Evolutionary conservation across 2,113 vertebrate species (phyloP).

Genomic region (Dasypus novemcinctus): DNA sequence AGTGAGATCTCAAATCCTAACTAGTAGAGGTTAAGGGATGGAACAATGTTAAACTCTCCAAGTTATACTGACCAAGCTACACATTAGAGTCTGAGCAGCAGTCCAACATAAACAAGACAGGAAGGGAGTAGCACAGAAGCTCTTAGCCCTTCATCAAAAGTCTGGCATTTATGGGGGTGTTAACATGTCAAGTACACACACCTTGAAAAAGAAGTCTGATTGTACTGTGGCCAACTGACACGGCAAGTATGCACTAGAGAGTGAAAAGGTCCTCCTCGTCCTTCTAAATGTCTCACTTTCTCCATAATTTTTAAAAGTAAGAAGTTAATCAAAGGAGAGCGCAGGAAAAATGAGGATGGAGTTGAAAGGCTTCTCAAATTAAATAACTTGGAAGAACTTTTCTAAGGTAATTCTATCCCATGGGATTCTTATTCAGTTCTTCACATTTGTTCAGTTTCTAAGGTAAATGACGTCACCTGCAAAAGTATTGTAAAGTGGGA

Average conservation of each 20-base stretch:
- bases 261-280: background rate
- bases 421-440: background rate
- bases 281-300: background rate
- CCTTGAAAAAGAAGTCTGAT: background rate
- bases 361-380: background rate
- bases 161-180: conserved; percentile 9
- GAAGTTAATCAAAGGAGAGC: background rate
- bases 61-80: background rate
- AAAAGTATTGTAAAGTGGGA: background rate
- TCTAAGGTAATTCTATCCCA: background rate
- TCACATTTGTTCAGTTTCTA: background rate
- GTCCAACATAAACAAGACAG: conserved; percentile 57
- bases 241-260: background rate
- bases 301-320: background rate
- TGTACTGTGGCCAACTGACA: background rate
- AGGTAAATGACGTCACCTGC: background rate
- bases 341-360: background rate
- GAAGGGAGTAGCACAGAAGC: conserved; percentile 52
- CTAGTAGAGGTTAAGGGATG: conserved; percentile 20
- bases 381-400: background rate
- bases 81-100: background rate
- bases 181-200: conserved; percentile 24
- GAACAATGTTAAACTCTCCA: conserved; percentile 23
- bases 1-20: conserved; percentile 26
- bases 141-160: background rate